A percentile compares a stretch with the other conserved stretches of the same genome.
These are phyloP conservation scores for Cercocebus atys DNA, from an alignment of 2,113 vertebrate species.

Conservation along the genomic window DNA sequence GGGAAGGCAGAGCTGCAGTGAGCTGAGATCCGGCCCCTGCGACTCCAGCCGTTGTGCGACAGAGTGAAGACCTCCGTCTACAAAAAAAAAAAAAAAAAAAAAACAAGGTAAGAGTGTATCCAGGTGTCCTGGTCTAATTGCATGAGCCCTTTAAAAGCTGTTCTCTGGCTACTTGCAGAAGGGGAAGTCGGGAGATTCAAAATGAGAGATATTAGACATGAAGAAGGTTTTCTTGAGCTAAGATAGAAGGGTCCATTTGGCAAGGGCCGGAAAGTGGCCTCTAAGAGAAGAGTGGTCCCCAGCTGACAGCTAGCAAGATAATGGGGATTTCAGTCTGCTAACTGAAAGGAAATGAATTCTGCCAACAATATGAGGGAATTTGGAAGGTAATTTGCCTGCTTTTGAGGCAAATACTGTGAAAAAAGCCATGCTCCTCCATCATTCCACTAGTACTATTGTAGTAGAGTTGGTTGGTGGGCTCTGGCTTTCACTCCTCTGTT, in stretches of 20 bases:
- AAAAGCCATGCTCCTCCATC: background rate
- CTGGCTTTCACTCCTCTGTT: background rate
- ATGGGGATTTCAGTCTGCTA: background rate
- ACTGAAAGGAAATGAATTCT: background rate
- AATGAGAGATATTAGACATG: background rate
- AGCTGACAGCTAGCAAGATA: background rate
- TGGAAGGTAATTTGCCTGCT: background rate
- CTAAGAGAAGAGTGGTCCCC: background rate
- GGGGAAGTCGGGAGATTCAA: background rate
- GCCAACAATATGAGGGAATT: background rate
- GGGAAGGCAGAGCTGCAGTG: too few species aligned
- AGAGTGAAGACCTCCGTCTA: too few species aligned
- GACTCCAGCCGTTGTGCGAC: too few species aligned
- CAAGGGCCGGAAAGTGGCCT: background rate
- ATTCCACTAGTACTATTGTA: background rate
- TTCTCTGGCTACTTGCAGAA: background rate
- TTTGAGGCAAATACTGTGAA: background rate
- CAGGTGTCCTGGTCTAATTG: background rate
- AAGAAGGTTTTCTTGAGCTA: background rate
- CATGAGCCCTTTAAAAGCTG: background rate
- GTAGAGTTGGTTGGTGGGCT: background rate
- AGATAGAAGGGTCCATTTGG: background rate
- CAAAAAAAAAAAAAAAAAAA: too few species aligned
- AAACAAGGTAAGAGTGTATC: too few species aligned
- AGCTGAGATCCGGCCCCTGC: too few species aligned